phyloP scores from a whole-genome alignment of 1,140 invertebrate genomes.

The Globodera ellingtonae region DNA sequence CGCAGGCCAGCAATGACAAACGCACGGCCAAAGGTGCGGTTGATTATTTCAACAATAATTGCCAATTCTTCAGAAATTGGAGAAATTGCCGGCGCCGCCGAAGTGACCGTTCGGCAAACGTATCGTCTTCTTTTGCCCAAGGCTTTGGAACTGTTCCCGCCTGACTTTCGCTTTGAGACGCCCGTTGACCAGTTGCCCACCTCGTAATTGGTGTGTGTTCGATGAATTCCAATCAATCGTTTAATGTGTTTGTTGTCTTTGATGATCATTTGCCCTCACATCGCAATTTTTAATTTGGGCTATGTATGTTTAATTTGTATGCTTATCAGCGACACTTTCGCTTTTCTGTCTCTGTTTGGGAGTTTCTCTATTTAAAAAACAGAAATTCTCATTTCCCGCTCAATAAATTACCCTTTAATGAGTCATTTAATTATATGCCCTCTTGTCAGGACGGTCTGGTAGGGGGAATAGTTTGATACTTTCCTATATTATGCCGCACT shows the following conservation, averaged over 20 bases:
- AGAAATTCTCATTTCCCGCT: neutral
- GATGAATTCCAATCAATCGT: neutral
- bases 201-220: conserved; percentile 23
- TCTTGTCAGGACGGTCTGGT: no score
- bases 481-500: no score
- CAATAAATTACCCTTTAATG: no score
- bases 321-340: neutral
- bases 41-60: neutral
- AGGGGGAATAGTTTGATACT: no score
- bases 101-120: conserved; percentile 95
- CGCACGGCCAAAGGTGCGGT: conserved; percentile 46
- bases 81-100: conserved; percentile 96
- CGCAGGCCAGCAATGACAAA: conserved; percentile 66
- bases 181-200: conserved; percentile 76
- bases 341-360: neutral
- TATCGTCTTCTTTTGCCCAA: conserved; percentile 97
- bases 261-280: no score
- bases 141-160: conserved; percentile 86
- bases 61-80: conserved; percentile 79
- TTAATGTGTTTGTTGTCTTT: no score
- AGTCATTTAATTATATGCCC: no score
- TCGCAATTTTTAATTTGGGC: no score
- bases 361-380: neutral
- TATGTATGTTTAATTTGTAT: neutral
- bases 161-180: conserved; percentile 91